Conservation (phyloP, 2,113 vertebrate species). For the Cisticola juncidis region DNA sequence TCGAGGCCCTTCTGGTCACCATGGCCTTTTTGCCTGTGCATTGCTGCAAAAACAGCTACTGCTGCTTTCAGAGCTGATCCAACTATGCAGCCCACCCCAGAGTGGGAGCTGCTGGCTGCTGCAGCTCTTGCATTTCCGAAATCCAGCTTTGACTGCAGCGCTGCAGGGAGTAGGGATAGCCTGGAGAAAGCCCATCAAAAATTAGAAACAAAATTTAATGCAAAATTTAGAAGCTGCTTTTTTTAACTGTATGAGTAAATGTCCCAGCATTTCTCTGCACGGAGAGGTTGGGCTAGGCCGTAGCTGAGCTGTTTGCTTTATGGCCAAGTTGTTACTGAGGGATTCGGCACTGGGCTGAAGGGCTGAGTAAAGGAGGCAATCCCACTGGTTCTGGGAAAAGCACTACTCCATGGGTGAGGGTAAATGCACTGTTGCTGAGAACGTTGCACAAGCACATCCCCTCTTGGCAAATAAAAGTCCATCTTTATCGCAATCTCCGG, state of each 20-base stretch:
- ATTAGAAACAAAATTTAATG: not conserved
- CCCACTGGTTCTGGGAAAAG: not conserved
- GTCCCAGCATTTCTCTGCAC: not conserved
- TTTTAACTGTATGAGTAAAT: not conserved
- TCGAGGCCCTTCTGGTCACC: not conserved
- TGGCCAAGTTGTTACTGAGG: not conserved
- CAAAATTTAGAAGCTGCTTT: not conserved
- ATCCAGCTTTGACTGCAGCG: not conserved
- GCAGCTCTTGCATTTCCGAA: not conserved
- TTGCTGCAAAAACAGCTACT: not conserved
- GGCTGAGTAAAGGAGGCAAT: not conserved
- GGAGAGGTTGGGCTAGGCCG: not conserved
- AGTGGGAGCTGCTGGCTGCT: not conserved
- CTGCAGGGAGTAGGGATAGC: not conserved
- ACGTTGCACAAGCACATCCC: not conserved
- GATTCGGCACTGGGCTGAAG: not conserved
- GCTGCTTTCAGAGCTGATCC: not conserved
- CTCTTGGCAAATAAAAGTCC: not conserved
- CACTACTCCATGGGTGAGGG: not conserved
- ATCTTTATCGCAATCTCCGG: not conserved
- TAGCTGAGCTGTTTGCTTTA: not conserved
- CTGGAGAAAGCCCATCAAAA: not conserved
- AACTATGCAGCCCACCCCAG: not conserved
- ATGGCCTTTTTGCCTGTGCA: not conserved
- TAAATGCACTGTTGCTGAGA: not conserved